Conservation (phyloP, 1,140 invertebrate genomes). For the Ptiloglossa arizonensis region DNA sequence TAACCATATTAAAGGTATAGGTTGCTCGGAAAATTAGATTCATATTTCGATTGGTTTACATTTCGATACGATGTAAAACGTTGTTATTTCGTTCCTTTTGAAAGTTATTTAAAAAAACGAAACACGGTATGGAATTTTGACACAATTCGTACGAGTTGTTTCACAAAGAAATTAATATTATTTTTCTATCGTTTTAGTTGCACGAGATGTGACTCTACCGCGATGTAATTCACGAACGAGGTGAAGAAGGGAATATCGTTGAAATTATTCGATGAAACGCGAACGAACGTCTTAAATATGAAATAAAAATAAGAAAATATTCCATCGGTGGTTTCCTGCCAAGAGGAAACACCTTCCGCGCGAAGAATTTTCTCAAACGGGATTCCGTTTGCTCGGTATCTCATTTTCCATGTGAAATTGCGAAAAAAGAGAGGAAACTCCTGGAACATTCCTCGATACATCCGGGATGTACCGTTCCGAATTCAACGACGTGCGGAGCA, state of each 20-base stretch:
- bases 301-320: neutral
- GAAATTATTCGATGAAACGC: too few relatives aligned
- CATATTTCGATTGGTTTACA: too few relatives aligned
- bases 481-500: constrained; percentile 2
- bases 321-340: neutral
- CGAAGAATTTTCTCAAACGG: neutral
- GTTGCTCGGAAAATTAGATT: too few relatives aligned
- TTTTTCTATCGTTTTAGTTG: neutral
- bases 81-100: too few relatives aligned
- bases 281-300: neutral
- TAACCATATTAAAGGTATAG: too few relatives aligned
- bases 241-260: neutral
- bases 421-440: constrained; percentile 1
- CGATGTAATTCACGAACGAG: too few relatives aligned
- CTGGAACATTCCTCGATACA: neutral
- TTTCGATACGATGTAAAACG: too few relatives aligned
- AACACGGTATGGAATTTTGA: too few relatives aligned
- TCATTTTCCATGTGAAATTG: constrained; percentile 31
- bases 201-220: too few relatives aligned
- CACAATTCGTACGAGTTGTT: too few relatives aligned
- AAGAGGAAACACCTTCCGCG: neutral
- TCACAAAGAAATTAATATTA: too few relatives aligned
- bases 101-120: too few relatives aligned
- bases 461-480: neutral
- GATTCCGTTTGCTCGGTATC: neutral